Base-by-base conservation (phyloP, 2,797 vertebrate genomes). In the Centroberyx gerrardi region DNA sequence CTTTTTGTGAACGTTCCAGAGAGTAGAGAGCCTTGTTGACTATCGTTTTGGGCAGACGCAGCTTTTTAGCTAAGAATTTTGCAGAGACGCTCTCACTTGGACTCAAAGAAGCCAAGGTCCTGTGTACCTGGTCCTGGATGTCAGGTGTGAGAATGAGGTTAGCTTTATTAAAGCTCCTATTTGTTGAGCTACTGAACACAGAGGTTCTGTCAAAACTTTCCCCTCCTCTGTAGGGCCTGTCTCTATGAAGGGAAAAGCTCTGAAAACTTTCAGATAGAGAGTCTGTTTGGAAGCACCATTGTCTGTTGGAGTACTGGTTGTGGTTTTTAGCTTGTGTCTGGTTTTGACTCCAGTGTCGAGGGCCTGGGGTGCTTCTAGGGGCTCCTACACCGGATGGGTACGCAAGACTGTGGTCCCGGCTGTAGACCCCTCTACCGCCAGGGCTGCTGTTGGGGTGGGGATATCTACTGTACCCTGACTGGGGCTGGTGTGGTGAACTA, bases 21-120 rank as follows among this genome's bases (percentile, higher is more conserved):
- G 88, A 84, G 65, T 99, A 99, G 0, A 99, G 84, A 7, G 88
- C 56, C 1, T 87, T 87, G 81, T 99, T 99, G 81, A 98, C 80
- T 0, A 94, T 81, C 6, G 94, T 97, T 87, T 97, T 99, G 0
- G 91, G 91, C 9, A 90, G 62, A 9, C 42, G 78, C 2, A 98
- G 93, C 31, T 85, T 94, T 60, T 14, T 92, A 15, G 92, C 88
- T 27, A 99, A 91, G 0, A 76, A 51, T 72, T 65, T 93, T 1
- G 96, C 97, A 0, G 95, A 92, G 29, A 94, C 38, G 0, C 81
- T 83, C 74, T 94, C 85, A 49, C 80, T 89, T 12, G 93, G 86
- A 2, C 71, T 82, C 0, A 98, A 94, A 48, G 78, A 89, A 28
- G 80, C 59, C 76, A 99, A 86, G 74, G 90, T 14, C 0, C 33